phyloP scores from a whole-genome alignment of 2,113 vertebrate species.

The Desmodus rotundus region DNA sequence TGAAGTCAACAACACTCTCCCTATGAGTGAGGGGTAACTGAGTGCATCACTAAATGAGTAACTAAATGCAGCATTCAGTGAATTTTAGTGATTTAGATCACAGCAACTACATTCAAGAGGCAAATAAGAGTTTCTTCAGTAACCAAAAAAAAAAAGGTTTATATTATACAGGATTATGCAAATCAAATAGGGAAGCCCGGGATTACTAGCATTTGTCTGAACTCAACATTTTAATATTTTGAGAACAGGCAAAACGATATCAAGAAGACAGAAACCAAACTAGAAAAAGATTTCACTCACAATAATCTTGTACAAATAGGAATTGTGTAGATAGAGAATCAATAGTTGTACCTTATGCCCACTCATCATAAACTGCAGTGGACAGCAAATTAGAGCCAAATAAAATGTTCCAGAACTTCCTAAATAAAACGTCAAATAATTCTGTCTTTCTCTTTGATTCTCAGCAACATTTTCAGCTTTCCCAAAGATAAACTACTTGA shows the following conservation, averaged over 20 bases:
- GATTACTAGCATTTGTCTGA: background rate
- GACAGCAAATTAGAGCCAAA: conserved; percentile 48
- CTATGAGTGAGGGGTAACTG: background rate
- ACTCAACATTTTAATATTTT: background rate
- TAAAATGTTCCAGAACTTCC: conserved; percentile 61
- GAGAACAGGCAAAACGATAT: background rate
- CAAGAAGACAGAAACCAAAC: background rate
- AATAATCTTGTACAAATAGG: background rate
- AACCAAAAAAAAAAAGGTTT: too few species aligned
- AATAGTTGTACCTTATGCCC: background rate
- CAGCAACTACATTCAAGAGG: background rate
- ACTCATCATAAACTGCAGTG: conserved; percentile 43
- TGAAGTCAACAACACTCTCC: background rate
- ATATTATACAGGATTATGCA: background rate
- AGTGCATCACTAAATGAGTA: background rate
- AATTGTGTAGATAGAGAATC: background rate
- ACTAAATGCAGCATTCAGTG: background rate
- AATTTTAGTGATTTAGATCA: background rate
- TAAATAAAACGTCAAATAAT: conserved; percentile 46
- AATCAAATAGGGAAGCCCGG: background rate
- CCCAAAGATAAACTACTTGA: background rate
- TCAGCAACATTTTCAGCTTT: conserved; percentile 12
- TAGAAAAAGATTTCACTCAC: conserved; percentile 26
- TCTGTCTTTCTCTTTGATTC: conserved; percentile 8
- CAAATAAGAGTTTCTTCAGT: background rate